Base-by-base conservation (phyloP, 2,113 vertebrate species). In the Cacatua alba region DNA sequence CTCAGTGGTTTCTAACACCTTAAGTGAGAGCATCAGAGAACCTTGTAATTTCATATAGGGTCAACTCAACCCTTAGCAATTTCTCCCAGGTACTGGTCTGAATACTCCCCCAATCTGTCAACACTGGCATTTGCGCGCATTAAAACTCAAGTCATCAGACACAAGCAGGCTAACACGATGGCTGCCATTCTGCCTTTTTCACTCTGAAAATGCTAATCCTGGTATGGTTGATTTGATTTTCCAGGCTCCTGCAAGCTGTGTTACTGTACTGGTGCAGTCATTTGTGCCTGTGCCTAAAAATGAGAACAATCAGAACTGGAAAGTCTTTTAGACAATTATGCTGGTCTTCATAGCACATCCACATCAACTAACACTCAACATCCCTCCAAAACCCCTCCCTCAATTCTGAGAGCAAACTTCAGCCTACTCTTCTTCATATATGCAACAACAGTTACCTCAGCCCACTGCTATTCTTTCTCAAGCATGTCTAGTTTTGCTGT, bases 341-440 rank as follows among this genome's bases (percentile, higher is more conserved):
- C 11, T 35, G 9, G 12, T 62, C 18, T 65, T 23, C 21, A 76
- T 88, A 5, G 4, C n/a, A n/a, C 9, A 49, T 69, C 7, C 11
- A 52, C 20, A 53, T 69, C 35, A 65, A 69, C 24, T 53, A 52
- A 41, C 33, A 81, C 6, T 12, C 64, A 78, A n/a, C 0, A 5
- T 63, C 14, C 9, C 6, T 67, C 46, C 20, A 62, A 62, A 74
- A 52, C 37, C 17, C 0, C 0, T 6, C 10, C 2, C 7, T 75
- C 24, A 75, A 17, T 78, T 59, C 10, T 63, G 17, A 67, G 24
- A 59, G 28, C 13, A 93, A 90, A 59, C 9, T 70, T 84, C 64
- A 90, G 6, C 25, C 46, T 63, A 82, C 37, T 67, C 44, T 74
- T 93, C 59, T 23, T 82, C n/a, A 53, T 63, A 59, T 17, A 71